phyloP scores from a whole-genome alignment of 2,888 invertebrate genomes.

The Drosophila maculinotata region DNA sequence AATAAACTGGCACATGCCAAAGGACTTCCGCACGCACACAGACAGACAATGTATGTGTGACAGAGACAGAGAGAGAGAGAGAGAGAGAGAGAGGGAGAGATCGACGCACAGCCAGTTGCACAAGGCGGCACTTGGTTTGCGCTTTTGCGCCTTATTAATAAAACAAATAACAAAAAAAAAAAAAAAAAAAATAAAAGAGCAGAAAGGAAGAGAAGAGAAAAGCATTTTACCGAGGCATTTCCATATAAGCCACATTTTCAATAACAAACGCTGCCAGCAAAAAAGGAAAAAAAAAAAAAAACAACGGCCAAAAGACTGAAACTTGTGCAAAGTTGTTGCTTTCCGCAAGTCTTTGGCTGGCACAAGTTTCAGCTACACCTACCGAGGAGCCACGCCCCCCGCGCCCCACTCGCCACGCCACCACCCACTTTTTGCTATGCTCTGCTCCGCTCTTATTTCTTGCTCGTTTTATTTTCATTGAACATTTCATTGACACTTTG shows the following conservation, averaged over 20 bases:
- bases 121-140: conserved; percentile 38
- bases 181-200: conserved; percentile 1
- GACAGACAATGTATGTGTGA: background rate
- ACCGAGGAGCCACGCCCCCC: background rate
- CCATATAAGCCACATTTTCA: conserved; percentile 75
- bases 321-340: conserved; percentile 72
- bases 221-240: conserved; percentile 60
- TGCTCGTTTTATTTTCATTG: conserved; percentile 80
- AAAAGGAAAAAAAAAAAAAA: conserved; percentile 9
- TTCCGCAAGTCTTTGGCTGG: conserved; percentile 64
- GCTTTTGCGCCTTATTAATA: conserved; percentile 70
- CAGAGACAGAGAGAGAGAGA: background rate
- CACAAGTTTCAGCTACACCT: conserved; percentile 35
- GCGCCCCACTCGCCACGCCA: conserved; percentile 1
- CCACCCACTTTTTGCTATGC: conserved; percentile 7
- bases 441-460: conserved; percentile 52
- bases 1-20: conserved; percentile 66
- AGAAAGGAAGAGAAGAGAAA: conserved; percentile 4
- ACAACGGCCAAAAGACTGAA: conserved; percentile 41
- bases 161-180: conserved; percentile 67
- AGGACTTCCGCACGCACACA: conserved; percentile 70
- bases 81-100: conserved; percentile 4
- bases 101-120: conserved; percentile 20
- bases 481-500: conserved; percentile 81
- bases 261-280: conserved; percentile 57